Conservation (phyloP, 2,113 vertebrate genomes). For the Indicator maculatus region DNA sequence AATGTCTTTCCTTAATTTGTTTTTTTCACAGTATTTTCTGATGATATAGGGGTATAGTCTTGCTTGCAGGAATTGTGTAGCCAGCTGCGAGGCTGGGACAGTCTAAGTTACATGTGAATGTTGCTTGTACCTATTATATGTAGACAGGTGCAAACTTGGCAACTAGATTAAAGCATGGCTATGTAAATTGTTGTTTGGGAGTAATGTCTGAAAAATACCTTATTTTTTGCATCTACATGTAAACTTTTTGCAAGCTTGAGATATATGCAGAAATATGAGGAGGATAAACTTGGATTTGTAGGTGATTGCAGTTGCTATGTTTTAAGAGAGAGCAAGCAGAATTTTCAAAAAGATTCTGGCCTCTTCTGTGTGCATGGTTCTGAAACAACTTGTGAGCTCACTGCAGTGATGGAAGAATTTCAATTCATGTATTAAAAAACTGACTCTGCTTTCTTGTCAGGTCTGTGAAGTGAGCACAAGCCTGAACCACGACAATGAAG, state of each 20-base stretch:
- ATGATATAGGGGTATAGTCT: neutral
- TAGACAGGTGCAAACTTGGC: neutral
- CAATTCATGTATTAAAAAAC: neutral
- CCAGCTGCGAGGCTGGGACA: neutral
- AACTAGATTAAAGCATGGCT: neutral
- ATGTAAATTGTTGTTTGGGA: neutral
- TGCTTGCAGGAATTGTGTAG: neutral
- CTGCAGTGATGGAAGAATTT: neutral
- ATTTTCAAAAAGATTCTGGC: neutral
- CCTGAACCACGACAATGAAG: neutral
- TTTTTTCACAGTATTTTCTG: conserved; percentile 13
- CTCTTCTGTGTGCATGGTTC: neutral
- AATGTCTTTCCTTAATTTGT: neutral
- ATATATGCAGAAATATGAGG: neutral
- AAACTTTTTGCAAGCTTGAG: neutral
- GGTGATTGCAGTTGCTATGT: neutral
- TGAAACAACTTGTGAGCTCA: neutral
- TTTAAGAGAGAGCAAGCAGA: neutral
- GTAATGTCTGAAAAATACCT: neutral
- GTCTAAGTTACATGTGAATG: neutral
- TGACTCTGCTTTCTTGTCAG: neutral
- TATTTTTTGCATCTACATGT: neutral
- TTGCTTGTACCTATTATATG: neutral
- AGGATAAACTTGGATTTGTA: neutral
- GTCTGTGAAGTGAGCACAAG: neutral